phyloP scores from a whole-genome alignment of 2,888 invertebrate species.

The Eueremaeus valkanovi region DNA sequence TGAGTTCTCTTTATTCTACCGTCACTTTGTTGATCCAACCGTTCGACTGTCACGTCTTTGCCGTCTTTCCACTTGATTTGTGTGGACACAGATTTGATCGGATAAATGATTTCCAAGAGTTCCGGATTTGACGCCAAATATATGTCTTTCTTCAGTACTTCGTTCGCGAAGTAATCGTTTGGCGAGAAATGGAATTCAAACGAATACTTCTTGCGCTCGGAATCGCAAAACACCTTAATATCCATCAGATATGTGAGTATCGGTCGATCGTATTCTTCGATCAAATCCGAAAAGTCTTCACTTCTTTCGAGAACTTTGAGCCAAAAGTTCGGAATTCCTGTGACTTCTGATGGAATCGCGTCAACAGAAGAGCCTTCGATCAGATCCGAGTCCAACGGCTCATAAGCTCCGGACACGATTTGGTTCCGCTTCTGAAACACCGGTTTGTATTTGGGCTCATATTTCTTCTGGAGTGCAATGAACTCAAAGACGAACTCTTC shows the following conservation, averaged over 20 bases:
- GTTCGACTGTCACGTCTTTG: neutral
- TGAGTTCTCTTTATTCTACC: no score
- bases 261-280: neutral
- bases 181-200: neutral
- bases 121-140: no score
- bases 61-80: neutral
- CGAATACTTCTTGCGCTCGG: neutral
- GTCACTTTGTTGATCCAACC: neutral
- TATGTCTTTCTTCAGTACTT: neutral
- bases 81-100: no score
- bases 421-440: neutral
- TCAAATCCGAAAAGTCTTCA: neutral
- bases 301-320: neutral
- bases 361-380: neutral
- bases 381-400: neutral
- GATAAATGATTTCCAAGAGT: no score
- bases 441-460: neutral
- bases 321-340: slow-evolving; percentile 1
- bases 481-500: neutral
- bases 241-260: neutral
- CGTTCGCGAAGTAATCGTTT: neutral
- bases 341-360: neutral
- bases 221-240: neutral
- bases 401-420: neutral
- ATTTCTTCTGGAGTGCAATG: neutral